Conservation (phyloP, 2,888 invertebrate genomes). For the Orthosia gothica region DNA sequence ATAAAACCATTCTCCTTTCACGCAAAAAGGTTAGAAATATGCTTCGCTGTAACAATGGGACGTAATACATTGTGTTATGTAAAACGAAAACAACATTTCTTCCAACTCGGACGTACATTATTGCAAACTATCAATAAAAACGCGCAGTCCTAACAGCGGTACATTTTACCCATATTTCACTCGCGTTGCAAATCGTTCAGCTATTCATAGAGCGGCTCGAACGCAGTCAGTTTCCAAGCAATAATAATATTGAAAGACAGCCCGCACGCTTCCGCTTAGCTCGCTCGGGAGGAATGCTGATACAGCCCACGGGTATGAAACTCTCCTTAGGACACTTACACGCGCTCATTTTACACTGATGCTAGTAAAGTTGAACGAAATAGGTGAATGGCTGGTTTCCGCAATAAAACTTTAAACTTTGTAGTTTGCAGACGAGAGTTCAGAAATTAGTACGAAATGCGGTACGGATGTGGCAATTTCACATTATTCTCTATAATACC, state of each 20-base stretch:
- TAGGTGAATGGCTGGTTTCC: slow-evolving; percentile 43
- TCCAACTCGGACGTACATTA: slow-evolving; percentile 52
- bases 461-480: slow-evolving; percentile 22
- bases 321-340: slow-evolving; percentile 63
- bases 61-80: slow-evolving; percentile 55
- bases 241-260: slow-evolving; percentile 82
- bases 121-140: slow-evolving; percentile 71
- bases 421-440: slow-evolving; percentile 19
- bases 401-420: slow-evolving; percentile 50
- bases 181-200: slow-evolving; percentile 73
- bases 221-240: slow-evolving; percentile 75
- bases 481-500: slow-evolving; percentile 38
- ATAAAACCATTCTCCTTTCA: slow-evolving; percentile 40
- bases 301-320: slow-evolving; percentile 69
- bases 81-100: slow-evolving; percentile 58
- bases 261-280: slow-evolving; percentile 79
- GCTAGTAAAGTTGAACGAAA: slow-evolving; percentile 48
- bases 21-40: slow-evolving; percentile 42
- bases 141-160: slow-evolving; percentile 67
- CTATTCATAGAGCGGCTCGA: slow-evolving; percentile 70
- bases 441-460: slow-evolving; percentile 34
- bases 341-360: slow-evolving; percentile 46
- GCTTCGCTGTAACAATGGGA: slow-evolving; percentile 42
- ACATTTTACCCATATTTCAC: slow-evolving; percentile 74
- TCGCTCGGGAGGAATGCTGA: slow-evolving; percentile 79